Conservation (phyloP, 2,888 invertebrate species). For the Sesamia inferens region DNA sequence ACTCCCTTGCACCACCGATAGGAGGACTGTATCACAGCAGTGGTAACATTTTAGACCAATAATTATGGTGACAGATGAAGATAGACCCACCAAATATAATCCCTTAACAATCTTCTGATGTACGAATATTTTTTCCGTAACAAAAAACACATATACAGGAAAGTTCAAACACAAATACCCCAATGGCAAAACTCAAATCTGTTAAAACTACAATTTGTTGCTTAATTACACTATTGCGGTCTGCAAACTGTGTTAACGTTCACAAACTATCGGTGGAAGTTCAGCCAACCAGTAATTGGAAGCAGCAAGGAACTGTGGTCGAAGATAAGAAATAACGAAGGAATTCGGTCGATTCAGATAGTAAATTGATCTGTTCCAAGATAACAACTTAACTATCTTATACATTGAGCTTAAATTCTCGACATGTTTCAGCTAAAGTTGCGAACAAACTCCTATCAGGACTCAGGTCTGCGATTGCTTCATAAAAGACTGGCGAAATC, state of each 20-base stretch:
- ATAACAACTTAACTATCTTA: conserved; percentile 49
- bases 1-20: neutral
- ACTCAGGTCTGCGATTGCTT: conserved; percentile 30
- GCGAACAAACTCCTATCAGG: conserved; percentile 40
- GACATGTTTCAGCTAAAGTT: conserved; percentile 46
- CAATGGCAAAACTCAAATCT: conserved; percentile 42
- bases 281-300: conserved; percentile 41
- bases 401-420: conserved; percentile 52
- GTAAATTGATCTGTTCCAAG: conserved; percentile 45
- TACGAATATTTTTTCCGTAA: neutral
- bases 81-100: neutral
- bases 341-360: conserved; percentile 33
- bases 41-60: too few relatives aligned
- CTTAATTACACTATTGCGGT: conserved; percentile 30
- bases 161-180: conserved; percentile 28
- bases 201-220: conserved; percentile 41
- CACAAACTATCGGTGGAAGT: conserved; percentile 44
- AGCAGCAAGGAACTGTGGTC: conserved; percentile 14
- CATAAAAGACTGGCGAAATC: conserved; percentile 20
- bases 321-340: conserved; percentile 44
- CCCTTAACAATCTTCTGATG: neutral
- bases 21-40: too few relatives aligned
- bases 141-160: neutral
- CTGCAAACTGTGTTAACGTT: conserved; percentile 34
- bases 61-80: neutral